Conservation (phyloP, 2,888 invertebrate species). For the Cremastinae sp. region DNA sequence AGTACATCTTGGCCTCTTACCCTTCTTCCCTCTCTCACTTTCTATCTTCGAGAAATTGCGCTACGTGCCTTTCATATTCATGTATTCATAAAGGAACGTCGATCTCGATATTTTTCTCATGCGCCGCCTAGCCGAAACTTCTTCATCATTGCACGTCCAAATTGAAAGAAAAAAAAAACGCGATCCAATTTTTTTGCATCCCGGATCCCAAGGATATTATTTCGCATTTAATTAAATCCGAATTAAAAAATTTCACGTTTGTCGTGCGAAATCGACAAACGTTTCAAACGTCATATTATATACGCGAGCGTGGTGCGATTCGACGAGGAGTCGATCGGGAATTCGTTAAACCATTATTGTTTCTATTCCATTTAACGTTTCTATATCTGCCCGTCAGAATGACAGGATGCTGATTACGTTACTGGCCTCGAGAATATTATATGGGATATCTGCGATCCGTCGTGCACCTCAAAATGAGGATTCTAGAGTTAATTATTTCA, state of each 20-base stretch:
- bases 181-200: too few relatives aligned
- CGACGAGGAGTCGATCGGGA: slow-evolving; percentile 9
- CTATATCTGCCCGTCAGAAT: not conserved
- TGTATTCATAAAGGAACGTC: slow-evolving; percentile 19
- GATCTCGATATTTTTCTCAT: slow-evolving; percentile 25
- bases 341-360: slow-evolving; percentile 12
- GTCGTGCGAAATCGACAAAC: slow-evolving; percentile 17
- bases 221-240: too few relatives aligned
- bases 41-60: not conserved
- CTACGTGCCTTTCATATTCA: slow-evolving; percentile 31
- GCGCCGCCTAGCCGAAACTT: not conserved
- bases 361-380: slow-evolving; percentile 1
- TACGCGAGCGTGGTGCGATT: slow-evolving; percentile 31
- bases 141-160: not conserved
- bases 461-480: too few relatives aligned
- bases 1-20: not conserved
- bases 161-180: not conserved
- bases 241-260: too few relatives aligned
- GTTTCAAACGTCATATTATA: slow-evolving; percentile 36
- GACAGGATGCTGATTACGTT: slow-evolving; percentile 10
- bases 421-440: not conserved
- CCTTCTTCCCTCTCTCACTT: not conserved
- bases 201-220: too few relatives aligned
- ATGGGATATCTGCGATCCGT: not conserved
- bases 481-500: too few relatives aligned